These are phyloP conservation scores for Agrotis ipsilon DNA, from an alignment of 2,888 invertebrate genomes.

Conservation along the genomic window DNA sequence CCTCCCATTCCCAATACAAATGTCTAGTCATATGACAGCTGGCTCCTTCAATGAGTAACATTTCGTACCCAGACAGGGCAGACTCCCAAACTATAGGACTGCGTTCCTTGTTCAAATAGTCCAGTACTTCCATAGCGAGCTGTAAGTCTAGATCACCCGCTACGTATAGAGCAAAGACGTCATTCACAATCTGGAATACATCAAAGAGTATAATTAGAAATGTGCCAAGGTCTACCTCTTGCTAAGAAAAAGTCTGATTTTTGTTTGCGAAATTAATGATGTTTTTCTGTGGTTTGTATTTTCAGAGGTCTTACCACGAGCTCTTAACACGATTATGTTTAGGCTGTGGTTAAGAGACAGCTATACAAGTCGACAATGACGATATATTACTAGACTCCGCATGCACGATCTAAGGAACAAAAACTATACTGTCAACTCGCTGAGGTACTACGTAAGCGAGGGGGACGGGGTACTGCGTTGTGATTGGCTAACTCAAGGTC, in stretches of 20 bases:
- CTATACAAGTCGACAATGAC: too few relatives aligned
- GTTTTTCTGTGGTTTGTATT: too few relatives aligned
- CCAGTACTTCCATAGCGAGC: constrained; percentile 78
- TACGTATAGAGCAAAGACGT: constrained; percentile 83
- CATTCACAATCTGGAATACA: constrained; percentile 84
- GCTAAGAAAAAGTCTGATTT: not conserved
- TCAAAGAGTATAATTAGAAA: constrained; percentile 19
- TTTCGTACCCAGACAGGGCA: constrained; percentile 78
- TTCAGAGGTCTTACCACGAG: too few relatives aligned
- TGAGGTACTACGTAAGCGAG: too few relatives aligned
- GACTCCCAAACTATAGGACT: constrained; percentile 83
- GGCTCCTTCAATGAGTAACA: constrained; percentile 77
- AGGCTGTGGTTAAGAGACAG: too few relatives aligned
- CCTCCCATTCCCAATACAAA: constrained; percentile 85
- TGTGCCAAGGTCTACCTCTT: constrained; percentile 10
- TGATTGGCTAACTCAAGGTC: too few relatives aligned
- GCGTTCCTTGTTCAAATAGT: constrained; percentile 79
- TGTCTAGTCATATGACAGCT: constrained; percentile 77
- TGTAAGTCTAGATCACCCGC: constrained; percentile 78
- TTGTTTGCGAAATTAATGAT: constrained; percentile 3
- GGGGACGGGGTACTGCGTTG: too few relatives aligned
- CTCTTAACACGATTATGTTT: too few relatives aligned
- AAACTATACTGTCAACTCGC: too few relatives aligned
- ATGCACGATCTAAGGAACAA: too few relatives aligned
- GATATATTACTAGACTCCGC: too few relatives aligned